Base-by-base conservation (phyloP, 2,113 vertebrate genomes). In the Poecile atricapillus region DNA sequence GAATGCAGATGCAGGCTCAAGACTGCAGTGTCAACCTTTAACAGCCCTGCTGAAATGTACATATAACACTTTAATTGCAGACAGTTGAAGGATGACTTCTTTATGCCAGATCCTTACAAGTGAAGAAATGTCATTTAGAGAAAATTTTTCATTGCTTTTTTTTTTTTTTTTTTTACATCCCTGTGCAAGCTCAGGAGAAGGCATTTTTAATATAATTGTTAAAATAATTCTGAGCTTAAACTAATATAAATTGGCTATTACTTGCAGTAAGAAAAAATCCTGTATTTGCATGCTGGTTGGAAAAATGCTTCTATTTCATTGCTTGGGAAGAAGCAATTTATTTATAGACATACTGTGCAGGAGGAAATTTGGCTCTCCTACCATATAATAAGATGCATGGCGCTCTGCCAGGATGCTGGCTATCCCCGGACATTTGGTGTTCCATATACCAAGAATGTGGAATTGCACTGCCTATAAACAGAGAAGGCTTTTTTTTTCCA, bases 311-410 rank as follows among this genome's bases (percentile, higher is more conserved):
- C 89, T 86, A 81, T 95, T 93, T 94, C 95, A 98, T 94, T 97
- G 89, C 90, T 95, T 96, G 88, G 96, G 96, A 96, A n/a, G 81
- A 91, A 96, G 55, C 64, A 43, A 76, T 96, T 96, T 97, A 97
- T 97, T 97, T 97, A 97, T 97, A 98, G 97, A 93, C 91, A 84
- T 58, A 92, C 86, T 91, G 85, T 77, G 86, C 92, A 96, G 96
- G 90, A 97, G 95, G 97, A 96, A 96, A 96, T 95, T 93, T 97
- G 98, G 96, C 97, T 96, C 65, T 82, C 73, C 82, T 88, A 69
- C 91, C 78, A 95, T 90, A 74, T 96, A 97, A 97, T 96, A 97
- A 67, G 89, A 93, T 93, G 88, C 27, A 90, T 97, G 98, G 97
- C 94, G 0, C 41, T 16, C 75, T 80, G 97, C 98, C 97, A 97